phyloP scores from a whole-genome alignment of 92 coral and sea anemone species.

The Epizoanthus stellaris region DNA sequence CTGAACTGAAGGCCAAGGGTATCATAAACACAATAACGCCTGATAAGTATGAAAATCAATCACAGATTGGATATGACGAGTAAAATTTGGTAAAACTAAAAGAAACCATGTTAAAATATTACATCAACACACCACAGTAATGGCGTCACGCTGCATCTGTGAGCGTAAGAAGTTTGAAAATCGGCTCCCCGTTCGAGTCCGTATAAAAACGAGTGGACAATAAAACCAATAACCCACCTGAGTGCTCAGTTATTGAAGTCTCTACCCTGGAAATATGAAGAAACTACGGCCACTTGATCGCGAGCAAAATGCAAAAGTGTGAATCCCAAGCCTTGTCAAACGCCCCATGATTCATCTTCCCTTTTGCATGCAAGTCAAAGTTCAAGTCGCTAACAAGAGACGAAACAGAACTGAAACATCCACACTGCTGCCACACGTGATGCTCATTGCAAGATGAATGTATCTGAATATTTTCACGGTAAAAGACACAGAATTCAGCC shows the following conservation, averaged over 20 bases:
- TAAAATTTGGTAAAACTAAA: slow-evolving; percentile 28
- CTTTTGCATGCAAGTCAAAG: slow-evolving; percentile 25
- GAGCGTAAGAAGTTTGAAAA: slow-evolving; percentile 25
- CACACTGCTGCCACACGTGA: slow-evolving; percentile 55
- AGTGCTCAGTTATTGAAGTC: slow-evolving; percentile 38
- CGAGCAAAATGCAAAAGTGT: slow-evolving; percentile 27
- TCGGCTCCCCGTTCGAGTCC: slow-evolving; percentile 21
- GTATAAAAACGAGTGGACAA: slow-evolving; percentile 28
- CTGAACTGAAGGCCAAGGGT: neutral
- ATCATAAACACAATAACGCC: neutral
- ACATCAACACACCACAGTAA: slow-evolving; percentile 27
- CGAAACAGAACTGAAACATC: slow-evolving; percentile 46
- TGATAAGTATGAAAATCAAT: slow-evolving; percentile 20
- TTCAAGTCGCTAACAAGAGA: slow-evolving; percentile 28
- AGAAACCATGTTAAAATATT: slow-evolving; percentile 28
- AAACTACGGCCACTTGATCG: slow-evolving; percentile 34
- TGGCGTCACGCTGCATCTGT: slow-evolving; percentile 35
- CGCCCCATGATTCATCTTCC: slow-evolving; percentile 43
- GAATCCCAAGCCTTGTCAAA: slow-evolving; percentile 58
- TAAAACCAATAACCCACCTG: slow-evolving; percentile 15
- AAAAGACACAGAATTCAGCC: slow-evolving; percentile 29
- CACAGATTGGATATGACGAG: slow-evolving; percentile 24
- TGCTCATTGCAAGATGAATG: slow-evolving; percentile 52
- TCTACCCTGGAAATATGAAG: slow-evolving; percentile 45
- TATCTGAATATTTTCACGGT: slow-evolving; percentile 34